phyloP scores from a whole-genome alignment of 2,888 invertebrate genomes.

The Phorcus lineatus region DNA sequence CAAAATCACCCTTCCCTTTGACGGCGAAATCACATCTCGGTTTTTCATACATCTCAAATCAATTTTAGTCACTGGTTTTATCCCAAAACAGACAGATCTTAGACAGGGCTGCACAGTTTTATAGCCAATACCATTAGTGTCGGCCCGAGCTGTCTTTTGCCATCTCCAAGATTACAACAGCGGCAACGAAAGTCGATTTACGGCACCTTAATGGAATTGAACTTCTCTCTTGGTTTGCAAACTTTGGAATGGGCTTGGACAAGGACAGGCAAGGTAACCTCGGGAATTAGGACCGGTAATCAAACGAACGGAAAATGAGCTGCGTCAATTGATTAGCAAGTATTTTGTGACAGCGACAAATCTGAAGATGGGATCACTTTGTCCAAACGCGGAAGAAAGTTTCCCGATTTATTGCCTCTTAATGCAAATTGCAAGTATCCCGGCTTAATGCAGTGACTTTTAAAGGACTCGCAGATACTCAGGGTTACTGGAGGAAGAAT shows the following conservation, averaged over 20 bases:
- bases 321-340: slow-evolving; percentile 5
- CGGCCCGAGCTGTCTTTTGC: background rate
- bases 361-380: slow-evolving; percentile 2
- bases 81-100: background rate
- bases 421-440: slow-evolving; percentile 10
- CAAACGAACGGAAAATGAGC: slow-evolving; percentile 11
- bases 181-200: slow-evolving; percentile 1
- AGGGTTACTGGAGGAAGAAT: background rate
- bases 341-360: slow-evolving; percentile 7
- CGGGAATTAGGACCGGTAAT: slow-evolving; percentile 7
- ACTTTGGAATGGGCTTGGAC: background rate
- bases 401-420: slow-evolving; percentile 1
- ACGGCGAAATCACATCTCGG: background rate
- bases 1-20: background rate
- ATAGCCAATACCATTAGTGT: slow-evolving; percentile 7
- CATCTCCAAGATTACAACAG: slow-evolving; percentile 1
- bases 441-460: background rate
- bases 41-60: background rate
- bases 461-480: background rate
- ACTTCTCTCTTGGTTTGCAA: background rate
- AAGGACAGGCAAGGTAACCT: background rate
- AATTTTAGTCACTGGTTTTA: background rate
- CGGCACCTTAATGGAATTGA: background rate
- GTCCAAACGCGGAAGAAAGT: background rate
- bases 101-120: background rate